phyloP scores from a whole-genome alignment of 2,113 vertebrate species.

The Rhinopithecus roxellana region DNA sequence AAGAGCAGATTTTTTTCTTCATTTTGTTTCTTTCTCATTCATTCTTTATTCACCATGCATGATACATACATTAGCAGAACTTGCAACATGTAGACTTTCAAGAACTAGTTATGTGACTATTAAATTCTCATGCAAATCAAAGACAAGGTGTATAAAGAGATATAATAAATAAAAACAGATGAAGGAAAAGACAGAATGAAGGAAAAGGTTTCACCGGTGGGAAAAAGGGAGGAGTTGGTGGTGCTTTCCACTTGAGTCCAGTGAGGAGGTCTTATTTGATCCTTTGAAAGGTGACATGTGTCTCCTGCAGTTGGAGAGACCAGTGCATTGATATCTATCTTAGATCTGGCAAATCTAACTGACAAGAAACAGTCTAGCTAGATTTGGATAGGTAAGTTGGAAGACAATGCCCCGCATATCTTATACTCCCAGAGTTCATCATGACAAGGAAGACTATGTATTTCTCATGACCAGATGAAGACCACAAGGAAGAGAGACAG shows the following conservation, averaged over 20 bases:
- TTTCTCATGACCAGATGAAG: background rate
- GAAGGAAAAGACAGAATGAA: background rate
- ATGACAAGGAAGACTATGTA: background rate
- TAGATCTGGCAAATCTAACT: background rate
- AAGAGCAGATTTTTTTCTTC: background rate
- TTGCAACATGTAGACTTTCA: background rate
- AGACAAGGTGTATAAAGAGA: background rate
- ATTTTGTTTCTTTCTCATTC: background rate
- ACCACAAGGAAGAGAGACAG: background rate
- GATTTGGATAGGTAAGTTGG: accelerated
- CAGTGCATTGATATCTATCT: background rate
- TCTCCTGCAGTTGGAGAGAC: background rate
- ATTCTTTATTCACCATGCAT: background rate
- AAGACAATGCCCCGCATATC: background rate
- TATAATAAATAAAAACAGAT: background rate
- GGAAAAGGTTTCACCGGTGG: background rate
- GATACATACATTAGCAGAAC: background rate
- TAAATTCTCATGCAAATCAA: background rate
- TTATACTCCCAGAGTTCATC: background rate
- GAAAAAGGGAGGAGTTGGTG: background rate
- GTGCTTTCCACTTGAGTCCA: background rate
- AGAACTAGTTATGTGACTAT: background rate
- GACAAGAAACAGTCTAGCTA: background rate
- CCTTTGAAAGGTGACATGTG: background rate
- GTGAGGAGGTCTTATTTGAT: background rate